Base-by-base conservation (phyloP, 2,797 vertebrate genomes). In the Falco naumanni region DNA sequence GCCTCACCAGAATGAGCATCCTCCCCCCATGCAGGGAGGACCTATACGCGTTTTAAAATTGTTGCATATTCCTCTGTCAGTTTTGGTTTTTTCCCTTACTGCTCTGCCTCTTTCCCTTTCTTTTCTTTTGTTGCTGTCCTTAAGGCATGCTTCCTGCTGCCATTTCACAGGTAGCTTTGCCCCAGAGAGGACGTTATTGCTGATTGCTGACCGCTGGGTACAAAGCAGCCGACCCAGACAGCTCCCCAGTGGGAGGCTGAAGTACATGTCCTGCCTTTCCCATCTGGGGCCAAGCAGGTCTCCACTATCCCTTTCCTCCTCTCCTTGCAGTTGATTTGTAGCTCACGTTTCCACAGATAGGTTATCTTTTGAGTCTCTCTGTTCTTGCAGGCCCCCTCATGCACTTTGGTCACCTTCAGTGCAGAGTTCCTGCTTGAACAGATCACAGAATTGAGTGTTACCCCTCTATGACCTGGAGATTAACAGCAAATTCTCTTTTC, bases 401-500 rank as follows among this genome's bases (percentile, higher is more conserved):
- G 47, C 39, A 22, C 64, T 83, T 10, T 51, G 28, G 45, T 48
- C 53, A 56, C 75, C 48, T 92, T 92, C 77, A 77, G 11, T 34
- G 56, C n/a, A 1, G 1, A 53, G 31, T 70, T 45, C 16, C 39
- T 95, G 39, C 65, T 79, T 90, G 91, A 93, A 77, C 65, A 92
- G 84, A 87, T 75, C 54, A 57, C 47, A 59, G 79, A 89, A 86
- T 66, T 83, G 77, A 86, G 81, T 41, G 56, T 84, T 78, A 89
- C 50, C 43, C 50, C 53, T 83, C 24, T 82, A 50, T 78, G 72
- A 75, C 89, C 93, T 65, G 48, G 50, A 86, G 50, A 93, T 93
- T 66, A 89, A 77, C 59, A 80, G 65, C 91, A 75, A 59, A 85
- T 93, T 95, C 74, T 94, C 31, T 83, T 74, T 85, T 48, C 60